Base-by-base conservation (phyloP, 2,113 vertebrate species). In the Hydropotes inermis region DNA sequence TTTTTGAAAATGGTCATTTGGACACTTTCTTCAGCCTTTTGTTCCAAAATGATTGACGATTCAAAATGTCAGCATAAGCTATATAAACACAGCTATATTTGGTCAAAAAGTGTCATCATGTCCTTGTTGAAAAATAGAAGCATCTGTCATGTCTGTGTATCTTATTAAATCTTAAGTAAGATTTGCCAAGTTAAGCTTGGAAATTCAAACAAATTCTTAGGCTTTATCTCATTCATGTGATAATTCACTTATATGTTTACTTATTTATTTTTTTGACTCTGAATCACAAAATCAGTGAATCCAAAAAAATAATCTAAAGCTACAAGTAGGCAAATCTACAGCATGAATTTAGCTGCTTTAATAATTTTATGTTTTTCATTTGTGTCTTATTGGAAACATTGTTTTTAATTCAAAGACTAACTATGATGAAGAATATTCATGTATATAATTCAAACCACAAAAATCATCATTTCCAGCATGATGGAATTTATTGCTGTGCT, bases 361-460 rank as follows among this genome's bases (percentile, higher is more conserved):
- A 58, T 96, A 94, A 17, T 97, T 89, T 47, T 91, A 58, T 79
- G 19, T 79, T 55, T 95, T 95, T 57, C 50, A 95, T 3, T 45
- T 16, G 17, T 12, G 6, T 13, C 54, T 95, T 36, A 57, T 97
- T 94, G 43, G 54, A 0, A 3, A 14, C 11, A 43, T 16, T 28
- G 57, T 57, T 33, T 81, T 3, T 13, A 86, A 87, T 14, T 74
- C 39, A 82, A 43, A 2, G 58, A 1, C 3, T 76, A 87, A 25
- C 2, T 84, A 4, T 50, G 19, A 86, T 45, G 27, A 92, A 91
- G 28, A 61, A 14, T 60, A 84, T 91, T 78, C 4, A n/a, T 76
- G 47, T 47, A 21, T n/a, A 15, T 90, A 84, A 93, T 61, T 79
- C n/a, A 95, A 93, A 60, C n/a, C 45, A 78, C 19, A 83, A 76